These are phyloP conservation scores for Resseliella maxima DNA, from an alignment of 2,888 invertebrate genomes.

Conservation along the genomic window DNA sequence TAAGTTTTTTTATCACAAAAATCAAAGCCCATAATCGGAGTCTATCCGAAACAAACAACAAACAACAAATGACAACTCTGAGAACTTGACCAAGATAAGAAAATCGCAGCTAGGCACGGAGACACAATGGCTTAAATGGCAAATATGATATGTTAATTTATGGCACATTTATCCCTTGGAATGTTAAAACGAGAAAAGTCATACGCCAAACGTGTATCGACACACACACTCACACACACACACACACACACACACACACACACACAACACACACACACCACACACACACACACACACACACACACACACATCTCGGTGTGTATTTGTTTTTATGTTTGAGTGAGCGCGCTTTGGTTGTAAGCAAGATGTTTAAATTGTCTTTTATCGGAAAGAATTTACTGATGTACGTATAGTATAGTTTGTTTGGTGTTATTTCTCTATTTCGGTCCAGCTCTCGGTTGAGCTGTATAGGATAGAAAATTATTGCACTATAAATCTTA, in stretches of 20 bases:
- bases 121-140: slow-evolving; percentile 40
- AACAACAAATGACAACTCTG: not conserved
- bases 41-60: not conserved
- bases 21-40: slow-evolving; percentile 4
- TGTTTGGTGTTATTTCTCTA: not conserved
- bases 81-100: slow-evolving; percentile 32
- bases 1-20: not conserved
- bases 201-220: not conserved
- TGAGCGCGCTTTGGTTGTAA: slow-evolving; percentile 36
- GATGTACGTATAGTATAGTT: not conserved
- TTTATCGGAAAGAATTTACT: slow-evolving; percentile 48
- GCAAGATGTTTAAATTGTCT: slow-evolving; percentile 48
- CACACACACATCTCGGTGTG: slow-evolving; percentile 10
- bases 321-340: slow-evolving; percentile 10
- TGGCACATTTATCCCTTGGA: slow-evolving; percentile 51
- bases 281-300: too few species aligned
- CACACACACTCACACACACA: not conserved
- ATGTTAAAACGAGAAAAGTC: slow-evolving; percentile 34
- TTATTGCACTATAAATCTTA: slow-evolving; percentile 45
- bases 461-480: slow-evolving; percentile 35
- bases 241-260: too few species aligned
- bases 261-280: not conserved
- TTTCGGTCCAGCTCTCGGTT: slow-evolving; percentile 20
- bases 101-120: not conserved
- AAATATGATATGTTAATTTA: slow-evolving; percentile 53